Percentiles rank a stretch among this genome's conserved stretches.
Evolutionary conservation across 2,113 vertebrate species (phyloP).

Genomic region (Myiopsitta monachus): DNA sequence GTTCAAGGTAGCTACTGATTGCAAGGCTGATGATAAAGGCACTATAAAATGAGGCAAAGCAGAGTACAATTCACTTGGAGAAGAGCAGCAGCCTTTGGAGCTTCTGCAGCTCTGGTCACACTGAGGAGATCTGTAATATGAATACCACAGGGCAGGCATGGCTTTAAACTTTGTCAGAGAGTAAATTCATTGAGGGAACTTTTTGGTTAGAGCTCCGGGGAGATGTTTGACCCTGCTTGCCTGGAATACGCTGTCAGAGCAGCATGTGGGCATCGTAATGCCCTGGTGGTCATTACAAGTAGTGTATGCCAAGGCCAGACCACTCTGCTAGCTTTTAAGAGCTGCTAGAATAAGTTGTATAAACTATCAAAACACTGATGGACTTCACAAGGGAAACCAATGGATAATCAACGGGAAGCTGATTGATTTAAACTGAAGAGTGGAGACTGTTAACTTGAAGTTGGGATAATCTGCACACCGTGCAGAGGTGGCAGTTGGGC

Average conservation of each 20-base stretch:
- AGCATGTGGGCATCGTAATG: accelerated
- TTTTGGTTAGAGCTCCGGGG: neutral
- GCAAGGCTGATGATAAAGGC: neutral
- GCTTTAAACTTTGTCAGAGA: neutral
- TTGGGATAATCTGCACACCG: neutral
- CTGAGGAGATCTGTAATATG: neutral
- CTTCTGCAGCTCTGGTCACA: neutral
- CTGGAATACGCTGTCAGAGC: neutral
- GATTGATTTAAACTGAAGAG: neutral
- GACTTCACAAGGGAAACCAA: neutral
- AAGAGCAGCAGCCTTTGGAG: neutral
- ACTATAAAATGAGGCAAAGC: neutral
- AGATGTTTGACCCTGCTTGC: neutral
- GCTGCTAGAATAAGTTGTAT: neutral
- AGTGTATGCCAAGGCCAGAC: neutral
- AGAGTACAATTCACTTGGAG: neutral
- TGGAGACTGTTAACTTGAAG: neutral
- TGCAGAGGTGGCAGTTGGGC: neutral
- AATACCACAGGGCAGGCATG: neutral
- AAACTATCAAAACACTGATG: neutral
- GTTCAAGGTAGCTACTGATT: neutral
- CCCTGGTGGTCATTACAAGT: neutral
- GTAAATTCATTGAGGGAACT: neutral
- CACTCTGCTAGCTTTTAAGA: neutral
- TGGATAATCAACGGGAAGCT: neutral